A percentile compares a stretch with the other conserved stretches of the same genome.
These are phyloP conservation scores for Embidobia sp. DNA, from an alignment of 2,888 invertebrate genomes.

Conservation along the genomic window DNA sequence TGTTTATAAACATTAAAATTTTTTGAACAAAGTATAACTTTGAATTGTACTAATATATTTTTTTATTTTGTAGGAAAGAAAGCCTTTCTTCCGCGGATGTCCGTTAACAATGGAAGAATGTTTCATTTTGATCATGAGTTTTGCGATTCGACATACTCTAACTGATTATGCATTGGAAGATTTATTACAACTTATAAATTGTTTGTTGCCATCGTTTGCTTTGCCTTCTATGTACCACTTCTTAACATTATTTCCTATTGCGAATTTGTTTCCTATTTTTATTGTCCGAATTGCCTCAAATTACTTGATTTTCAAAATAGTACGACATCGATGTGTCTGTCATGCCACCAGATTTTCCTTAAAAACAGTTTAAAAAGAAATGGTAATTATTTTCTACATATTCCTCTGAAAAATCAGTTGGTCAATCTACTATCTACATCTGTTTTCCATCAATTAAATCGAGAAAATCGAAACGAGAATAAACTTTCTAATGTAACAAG, in stretches of 20 bases:
- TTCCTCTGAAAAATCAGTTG: constrained; percentile 31
- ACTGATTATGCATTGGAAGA: constrained; percentile 20
- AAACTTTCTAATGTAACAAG: constrained; percentile 11
- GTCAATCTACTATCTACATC: constrained; percentile 3
- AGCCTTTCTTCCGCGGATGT: too few relatives aligned
- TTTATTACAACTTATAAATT: constrained; percentile 9
- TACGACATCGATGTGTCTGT: not conserved
- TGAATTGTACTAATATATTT: too few relatives aligned
- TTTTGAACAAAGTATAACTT: too few relatives aligned
- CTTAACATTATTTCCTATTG: constrained; percentile 12
- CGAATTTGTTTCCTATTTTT: constrained; percentile 12
- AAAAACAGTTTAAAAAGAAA: constrained; percentile 18
- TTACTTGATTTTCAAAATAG: constrained; percentile 13
- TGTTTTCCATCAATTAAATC: constrained; percentile 12
- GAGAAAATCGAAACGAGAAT: constrained; percentile 7
- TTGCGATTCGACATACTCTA: constrained; percentile 1
- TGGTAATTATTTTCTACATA: constrained; percentile 28
- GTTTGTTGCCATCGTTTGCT: not conserved
- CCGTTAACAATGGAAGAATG: not conserved
- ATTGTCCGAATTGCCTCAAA: constrained; percentile 31
- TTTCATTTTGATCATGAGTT: not conserved
- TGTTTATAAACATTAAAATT: too few relatives aligned
- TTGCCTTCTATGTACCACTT: constrained; percentile 12
- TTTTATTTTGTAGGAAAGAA: too few relatives aligned
- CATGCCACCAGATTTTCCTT: constrained; percentile 14